A percentile compares a stretch with the other conserved stretches of the same genome.
Evolutionary conservation across 2,113 vertebrate species (phyloP).

Genomic region (Toxotes chatareus): DNA sequence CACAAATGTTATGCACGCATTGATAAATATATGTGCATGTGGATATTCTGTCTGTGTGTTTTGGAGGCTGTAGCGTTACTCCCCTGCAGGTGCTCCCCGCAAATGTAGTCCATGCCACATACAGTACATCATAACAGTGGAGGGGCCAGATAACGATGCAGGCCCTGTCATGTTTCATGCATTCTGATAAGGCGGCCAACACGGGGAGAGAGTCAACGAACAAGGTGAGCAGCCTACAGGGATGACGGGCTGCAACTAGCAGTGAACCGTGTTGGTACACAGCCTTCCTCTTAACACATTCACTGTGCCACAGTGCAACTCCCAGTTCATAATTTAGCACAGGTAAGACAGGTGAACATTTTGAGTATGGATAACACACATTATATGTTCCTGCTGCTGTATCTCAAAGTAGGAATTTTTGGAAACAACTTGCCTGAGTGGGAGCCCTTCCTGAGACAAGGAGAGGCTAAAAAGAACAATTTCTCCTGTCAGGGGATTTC

Average conservation of each 20-base stretch:
- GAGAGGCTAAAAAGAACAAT: neutral
- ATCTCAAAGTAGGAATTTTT: neutral
- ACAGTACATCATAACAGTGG: conserved; percentile 20
- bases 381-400: neutral
- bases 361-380: neutral
- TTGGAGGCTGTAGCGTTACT: neutral
- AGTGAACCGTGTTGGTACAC: conserved; percentile 34
- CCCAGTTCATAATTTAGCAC: conserved; percentile 16
- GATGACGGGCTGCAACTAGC: conserved; percentile 20
- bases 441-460: neutral
- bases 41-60: conserved; percentile 10
- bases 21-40: conserved; percentile 15
- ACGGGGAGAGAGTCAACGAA: neutral
- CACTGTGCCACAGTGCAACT: neutral
- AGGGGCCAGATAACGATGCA: conserved; percentile 50
- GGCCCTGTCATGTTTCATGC: conserved; percentile 49
- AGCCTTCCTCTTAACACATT: conserved; percentile 2
- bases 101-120: conserved; percentile 14
- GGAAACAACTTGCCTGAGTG: neutral
- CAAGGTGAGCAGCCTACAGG: conserved; percentile 29
- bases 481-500: neutral
- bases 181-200: conserved; percentile 32
- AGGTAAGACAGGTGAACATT: conserved; percentile 6
- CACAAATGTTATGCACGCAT: neutral
- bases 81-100: conserved; percentile 27